A percentile compares a stretch with the other conserved stretches of the same genome.
phyloP scores from a whole-genome alignment of 2,113 vertebrate genomes.

The Shinisaurus crocodilurus region DNA sequence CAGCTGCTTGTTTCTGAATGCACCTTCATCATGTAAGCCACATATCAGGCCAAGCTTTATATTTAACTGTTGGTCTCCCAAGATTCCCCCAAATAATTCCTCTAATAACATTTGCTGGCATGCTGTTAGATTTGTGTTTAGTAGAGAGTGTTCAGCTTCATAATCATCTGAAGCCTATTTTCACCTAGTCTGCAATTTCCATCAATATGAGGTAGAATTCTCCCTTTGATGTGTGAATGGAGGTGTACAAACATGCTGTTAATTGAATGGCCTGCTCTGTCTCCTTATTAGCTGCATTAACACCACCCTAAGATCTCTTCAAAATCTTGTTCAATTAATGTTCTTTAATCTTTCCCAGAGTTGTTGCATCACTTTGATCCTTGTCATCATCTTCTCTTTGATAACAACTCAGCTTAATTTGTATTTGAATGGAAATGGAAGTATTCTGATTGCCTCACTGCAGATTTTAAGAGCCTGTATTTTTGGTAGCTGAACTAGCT shows the following conservation, averaged over 20 bases:
- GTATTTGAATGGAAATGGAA: constrained; percentile 85
- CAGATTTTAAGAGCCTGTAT: background rate
- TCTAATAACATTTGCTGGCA: constrained; percentile 42
- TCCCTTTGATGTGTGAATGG: constrained; percentile 80
- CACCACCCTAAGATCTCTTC: constrained; percentile 87
- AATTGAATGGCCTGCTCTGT: constrained; percentile 79
- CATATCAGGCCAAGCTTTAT: background rate
- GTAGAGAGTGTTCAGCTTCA: constrained; percentile 75
- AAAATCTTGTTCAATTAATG: constrained; percentile 81
- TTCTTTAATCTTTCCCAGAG: constrained; percentile 85
- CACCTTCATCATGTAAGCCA: background rate
- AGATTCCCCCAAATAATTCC: constrained; percentile 62
- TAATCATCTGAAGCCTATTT: constrained; percentile 72
- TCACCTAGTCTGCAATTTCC: constrained; percentile 79
- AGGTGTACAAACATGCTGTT: constrained; percentile 75
- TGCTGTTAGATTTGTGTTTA: constrained; percentile 70
- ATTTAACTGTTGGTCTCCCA: constrained; percentile 52
- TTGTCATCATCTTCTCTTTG: constrained; percentile 77
- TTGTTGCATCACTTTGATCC: constrained; percentile 84
- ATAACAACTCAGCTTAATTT: constrained; percentile 84
- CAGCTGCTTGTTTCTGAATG: background rate
- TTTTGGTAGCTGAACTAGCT: background rate
- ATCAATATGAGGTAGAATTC: constrained; percentile 76
- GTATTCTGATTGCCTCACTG: constrained; percentile 70
- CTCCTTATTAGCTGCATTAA: constrained; percentile 82